Evolutionary conservation across 2,113 vertebrate species (phyloP), one percentile per base, ranked within the genome.

Genomic region (Psammodynastes pulverulentus): DNA sequence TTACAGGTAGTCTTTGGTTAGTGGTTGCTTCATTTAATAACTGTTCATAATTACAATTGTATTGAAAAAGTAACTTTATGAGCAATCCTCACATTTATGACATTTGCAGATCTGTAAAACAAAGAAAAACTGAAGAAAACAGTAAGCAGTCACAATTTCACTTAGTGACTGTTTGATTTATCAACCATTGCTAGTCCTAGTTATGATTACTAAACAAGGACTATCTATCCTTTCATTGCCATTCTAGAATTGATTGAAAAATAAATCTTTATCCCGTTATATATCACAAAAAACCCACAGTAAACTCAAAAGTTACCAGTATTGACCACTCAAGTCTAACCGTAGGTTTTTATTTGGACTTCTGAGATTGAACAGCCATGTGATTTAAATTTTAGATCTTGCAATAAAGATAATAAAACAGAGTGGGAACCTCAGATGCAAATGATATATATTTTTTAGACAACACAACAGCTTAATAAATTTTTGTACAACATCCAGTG

Each of bases 361-460:
- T 79, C 17, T 79, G 34, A 79, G 34, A 39, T 43, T 79, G 34
- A 79, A 79, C 39, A 34, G 34, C 7, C 34, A 79, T 21, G 39
- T 91, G 86, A 43, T 13, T 9, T 23, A 45, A 17, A 58, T 90
- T 26, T 2, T 0, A 53, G 58, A 86, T 48, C 17, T 93, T 91
- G 48, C 24, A 91, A 29, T 12, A 23, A 43, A 92, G 10, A 62
- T 90, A 46, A 9, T 53, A 94, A 95, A 96, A 93, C 0, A 2
- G 19, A 46, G 13, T 84, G 62, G 17, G 17, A 34, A 53, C 46
- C 3, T n/a, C 34, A 48, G 10, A 39, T 0, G 1, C 26, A 72
- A 58, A 91, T 53, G 5, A 43, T 39, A 79, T 49, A 34, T 86
- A 84, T 72, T 54, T 93, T 94, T 93, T 90, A 90, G 92, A 19